Evolutionary conservation across 2,113 vertebrate species (phyloP).

Genomic region (Carollia perspicillata): DNA sequence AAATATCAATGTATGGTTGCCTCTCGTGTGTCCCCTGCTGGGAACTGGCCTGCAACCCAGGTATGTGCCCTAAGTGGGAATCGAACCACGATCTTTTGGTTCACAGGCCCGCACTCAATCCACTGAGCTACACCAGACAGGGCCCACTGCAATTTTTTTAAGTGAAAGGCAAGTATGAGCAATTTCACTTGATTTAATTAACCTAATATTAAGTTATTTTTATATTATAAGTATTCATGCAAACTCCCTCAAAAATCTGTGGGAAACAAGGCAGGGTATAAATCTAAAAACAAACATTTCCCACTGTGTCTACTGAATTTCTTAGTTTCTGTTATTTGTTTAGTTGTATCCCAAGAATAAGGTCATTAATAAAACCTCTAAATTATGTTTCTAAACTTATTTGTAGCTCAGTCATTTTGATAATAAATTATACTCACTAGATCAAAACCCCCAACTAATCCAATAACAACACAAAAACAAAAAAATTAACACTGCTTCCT

Average conservation of each 20-base stretch:
- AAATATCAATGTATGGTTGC: too few species aligned
- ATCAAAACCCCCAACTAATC: neutral
- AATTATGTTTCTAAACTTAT: slow-evolving; percentile 23
- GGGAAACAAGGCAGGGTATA: neutral
- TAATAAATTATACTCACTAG: neutral
- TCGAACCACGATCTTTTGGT: too few species aligned
- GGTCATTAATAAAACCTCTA: slow-evolving; percentile 24
- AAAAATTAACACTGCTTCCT: neutral
- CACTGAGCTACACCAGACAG: too few species aligned
- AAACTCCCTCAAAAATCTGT: slow-evolving; percentile 8
- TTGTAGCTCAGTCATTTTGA: neutral
- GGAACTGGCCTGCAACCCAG: too few species aligned
- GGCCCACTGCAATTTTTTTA: neutral
- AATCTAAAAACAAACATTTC: slow-evolving; percentile 7
- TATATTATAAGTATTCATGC: neutral
- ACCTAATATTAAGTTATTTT: slow-evolving; percentile 11
- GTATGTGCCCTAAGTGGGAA: too few species aligned
- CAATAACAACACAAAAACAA: neutral
- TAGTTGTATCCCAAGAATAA: neutral
- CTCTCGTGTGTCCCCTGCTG: too few species aligned
- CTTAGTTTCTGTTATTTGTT: slow-evolving; percentile 1
- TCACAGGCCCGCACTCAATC: too few species aligned
- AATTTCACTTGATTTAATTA: slow-evolving; percentile 1
- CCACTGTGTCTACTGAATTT: neutral
- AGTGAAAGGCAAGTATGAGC: neutral